phyloP scores from a whole-genome alignment of 2,113 vertebrate genomes.

The Apteryx mantelli region DNA sequence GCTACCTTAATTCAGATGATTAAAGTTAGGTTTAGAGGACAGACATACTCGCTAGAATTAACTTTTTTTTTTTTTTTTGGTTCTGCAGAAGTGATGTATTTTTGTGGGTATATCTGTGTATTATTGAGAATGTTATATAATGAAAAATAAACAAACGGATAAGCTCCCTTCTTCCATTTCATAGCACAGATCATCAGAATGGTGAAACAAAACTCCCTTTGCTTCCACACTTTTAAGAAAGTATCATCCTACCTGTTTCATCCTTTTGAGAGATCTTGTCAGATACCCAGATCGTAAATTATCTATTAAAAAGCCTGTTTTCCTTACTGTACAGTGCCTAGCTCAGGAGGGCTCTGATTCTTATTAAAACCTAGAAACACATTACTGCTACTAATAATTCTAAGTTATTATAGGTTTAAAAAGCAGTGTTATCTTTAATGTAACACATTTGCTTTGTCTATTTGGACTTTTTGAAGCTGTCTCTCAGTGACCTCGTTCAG shows the following conservation, averaged over 20 bases:
- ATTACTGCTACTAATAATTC: neutral
- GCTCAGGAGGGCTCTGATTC: neutral
- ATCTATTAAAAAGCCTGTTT: rapidly evolving
- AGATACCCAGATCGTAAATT: neutral
- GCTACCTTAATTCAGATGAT: neutral
- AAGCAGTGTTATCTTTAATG: neutral
- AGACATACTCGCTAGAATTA: neutral
- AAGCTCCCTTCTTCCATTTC: neutral
- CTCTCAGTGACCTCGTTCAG: neutral
- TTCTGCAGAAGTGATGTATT: neutral
- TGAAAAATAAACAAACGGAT: neutral
- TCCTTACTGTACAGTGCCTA: neutral
- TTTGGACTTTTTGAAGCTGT: neutral
- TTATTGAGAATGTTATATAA: neutral
- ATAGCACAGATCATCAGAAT: neutral
- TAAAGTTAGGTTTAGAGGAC: neutral
- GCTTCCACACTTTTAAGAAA: neutral
- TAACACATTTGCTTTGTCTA: neutral
- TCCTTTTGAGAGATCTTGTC: neutral
- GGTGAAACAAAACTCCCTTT: neutral
- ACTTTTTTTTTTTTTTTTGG: neutral
- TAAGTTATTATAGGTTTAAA: neutral
- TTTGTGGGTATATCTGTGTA: neutral
- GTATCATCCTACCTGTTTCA: neutral
- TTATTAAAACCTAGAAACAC: neutral